A percentile compares a stretch with the other conserved stretches of the same genome.
Evolutionary conservation across 2,113 vertebrate genomes (phyloP).

Genomic region (Empidonax traillii): DNA sequence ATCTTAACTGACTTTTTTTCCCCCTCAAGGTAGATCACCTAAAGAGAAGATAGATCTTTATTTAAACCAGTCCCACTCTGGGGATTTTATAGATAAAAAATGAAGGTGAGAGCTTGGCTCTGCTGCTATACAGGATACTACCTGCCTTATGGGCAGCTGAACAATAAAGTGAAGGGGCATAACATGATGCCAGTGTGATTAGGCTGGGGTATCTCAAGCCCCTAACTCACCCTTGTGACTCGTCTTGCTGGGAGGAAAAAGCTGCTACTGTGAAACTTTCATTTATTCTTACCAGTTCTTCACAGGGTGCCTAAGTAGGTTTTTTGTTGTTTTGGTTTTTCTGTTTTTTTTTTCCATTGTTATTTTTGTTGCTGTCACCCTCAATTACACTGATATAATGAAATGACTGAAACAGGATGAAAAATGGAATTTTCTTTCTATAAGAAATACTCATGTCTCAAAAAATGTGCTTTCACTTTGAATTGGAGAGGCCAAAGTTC

Average conservation of each 20-base stretch:
- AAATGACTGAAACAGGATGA: neutral
- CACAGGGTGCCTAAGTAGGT: neutral
- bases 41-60: neutral
- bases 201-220: neutral
- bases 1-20: neutral
- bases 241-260: neutral
- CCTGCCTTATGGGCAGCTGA: neutral
- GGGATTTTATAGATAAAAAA: neutral
- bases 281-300: neutral
- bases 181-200: neutral
- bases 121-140: neutral
- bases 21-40: neutral
- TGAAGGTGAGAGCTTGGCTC: neutral
- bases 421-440: neutral
- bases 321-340: neutral
- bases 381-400: neutral
- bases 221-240: neutral
- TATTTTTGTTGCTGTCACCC: neutral
- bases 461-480: slow-evolving; percentile 3
- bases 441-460: neutral
- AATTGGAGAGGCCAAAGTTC: slow-evolving; percentile 36
- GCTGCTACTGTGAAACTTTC: neutral
- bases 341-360: neutral
- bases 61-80: neutral
- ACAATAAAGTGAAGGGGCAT: neutral